Percentiles rank a stretch among this genome's conserved stretches.
phyloP scores from a whole-genome alignment of 2,113 vertebrate species.

The Catharus fuscescens region DNA sequence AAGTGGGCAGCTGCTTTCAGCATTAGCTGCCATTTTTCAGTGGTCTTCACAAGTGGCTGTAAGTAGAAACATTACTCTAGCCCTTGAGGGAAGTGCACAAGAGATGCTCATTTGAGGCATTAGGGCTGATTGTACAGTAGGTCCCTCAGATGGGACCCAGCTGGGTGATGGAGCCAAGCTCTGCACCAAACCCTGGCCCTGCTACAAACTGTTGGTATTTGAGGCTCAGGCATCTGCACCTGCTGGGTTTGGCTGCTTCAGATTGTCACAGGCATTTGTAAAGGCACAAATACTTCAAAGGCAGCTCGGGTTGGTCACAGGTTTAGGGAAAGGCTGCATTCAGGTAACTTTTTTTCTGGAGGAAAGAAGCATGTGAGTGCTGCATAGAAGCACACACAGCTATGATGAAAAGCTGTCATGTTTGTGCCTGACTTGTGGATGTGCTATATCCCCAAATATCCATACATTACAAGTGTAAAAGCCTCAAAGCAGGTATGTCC shows the following conservation, averaged over 20 bases:
- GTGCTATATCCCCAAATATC: neutral
- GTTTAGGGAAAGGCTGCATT: neutral
- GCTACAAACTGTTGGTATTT: neutral
- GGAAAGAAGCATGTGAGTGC: neutral
- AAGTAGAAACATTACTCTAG: slow-evolving; percentile 28
- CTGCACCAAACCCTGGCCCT: neutral
- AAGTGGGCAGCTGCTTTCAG: slow-evolving; percentile 32
- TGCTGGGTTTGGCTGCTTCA: neutral
- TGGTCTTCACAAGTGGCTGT: slow-evolving; percentile 9
- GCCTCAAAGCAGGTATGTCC: neutral
- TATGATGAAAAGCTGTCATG: neutral
- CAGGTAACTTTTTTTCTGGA: neutral
- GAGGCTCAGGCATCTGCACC: rapidly evolving
- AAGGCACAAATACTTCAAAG: neutral
- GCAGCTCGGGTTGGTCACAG: neutral
- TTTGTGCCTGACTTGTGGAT: neutral
- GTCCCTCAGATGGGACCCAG: neutral
- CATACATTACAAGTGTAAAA: neutral
- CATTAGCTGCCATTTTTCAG: slow-evolving; percentile 45
- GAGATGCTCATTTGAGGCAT: slow-evolving; percentile 21
- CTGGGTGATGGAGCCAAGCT: neutral
- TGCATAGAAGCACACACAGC: neutral
- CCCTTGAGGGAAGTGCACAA: slow-evolving; percentile 7
- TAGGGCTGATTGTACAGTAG: neutral
- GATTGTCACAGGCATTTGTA: neutral